A percentile compares a stretch with the other conserved stretches of the same genome.
phyloP scores from a whole-genome alignment of 1,140 invertebrate species.

The Trichoplusia ni region DNA sequence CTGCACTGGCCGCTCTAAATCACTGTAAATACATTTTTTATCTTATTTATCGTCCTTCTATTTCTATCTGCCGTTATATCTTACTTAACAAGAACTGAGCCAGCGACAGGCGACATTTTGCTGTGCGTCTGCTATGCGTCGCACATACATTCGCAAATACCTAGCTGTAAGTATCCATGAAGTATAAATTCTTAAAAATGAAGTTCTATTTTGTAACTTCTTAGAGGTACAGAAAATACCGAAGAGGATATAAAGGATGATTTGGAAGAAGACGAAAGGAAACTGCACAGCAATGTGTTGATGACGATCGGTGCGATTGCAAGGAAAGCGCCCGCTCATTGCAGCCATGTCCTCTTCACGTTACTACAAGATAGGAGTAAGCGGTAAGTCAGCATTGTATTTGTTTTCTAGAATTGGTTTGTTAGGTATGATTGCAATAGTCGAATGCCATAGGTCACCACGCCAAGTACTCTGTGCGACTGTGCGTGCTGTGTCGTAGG shows the following conservation, averaged over 20 bases:
- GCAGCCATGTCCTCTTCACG: slow-evolving; percentile 62
- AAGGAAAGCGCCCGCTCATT: slow-evolving; percentile 67
- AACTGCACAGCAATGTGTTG: slow-evolving; percentile 63
- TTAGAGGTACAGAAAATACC: slow-evolving; percentile 55
- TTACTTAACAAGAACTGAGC: too few species aligned
- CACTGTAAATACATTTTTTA: too few species aligned
- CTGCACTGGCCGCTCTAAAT: too few species aligned
- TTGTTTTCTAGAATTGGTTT: not conserved
- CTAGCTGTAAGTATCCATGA: not conserved
- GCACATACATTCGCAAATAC: too few species aligned
- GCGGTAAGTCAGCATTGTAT: slow-evolving; percentile 42
- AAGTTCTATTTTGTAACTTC: slow-evolving; percentile 1
- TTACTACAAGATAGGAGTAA: slow-evolving; percentile 69
- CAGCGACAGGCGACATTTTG: too few species aligned
- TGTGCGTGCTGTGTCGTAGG: too few species aligned
- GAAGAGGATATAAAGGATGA: slow-evolving; percentile 73
- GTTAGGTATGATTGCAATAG: too few species aligned
- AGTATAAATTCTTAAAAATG: not conserved
- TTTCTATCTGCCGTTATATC: too few species aligned
- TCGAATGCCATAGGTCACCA: too few species aligned
- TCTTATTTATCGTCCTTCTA: too few species aligned
- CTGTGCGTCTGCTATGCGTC: too few species aligned
- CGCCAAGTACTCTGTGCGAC: too few species aligned
- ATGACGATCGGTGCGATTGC: slow-evolving; percentile 69
- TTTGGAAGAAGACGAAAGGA: slow-evolving; percentile 68